A percentile compares a stretch with the other conserved stretches of the same genome.
Evolutionary conservation across 2,113 vertebrate species (phyloP).

Genomic region (Melanocharis versteri): DNA sequence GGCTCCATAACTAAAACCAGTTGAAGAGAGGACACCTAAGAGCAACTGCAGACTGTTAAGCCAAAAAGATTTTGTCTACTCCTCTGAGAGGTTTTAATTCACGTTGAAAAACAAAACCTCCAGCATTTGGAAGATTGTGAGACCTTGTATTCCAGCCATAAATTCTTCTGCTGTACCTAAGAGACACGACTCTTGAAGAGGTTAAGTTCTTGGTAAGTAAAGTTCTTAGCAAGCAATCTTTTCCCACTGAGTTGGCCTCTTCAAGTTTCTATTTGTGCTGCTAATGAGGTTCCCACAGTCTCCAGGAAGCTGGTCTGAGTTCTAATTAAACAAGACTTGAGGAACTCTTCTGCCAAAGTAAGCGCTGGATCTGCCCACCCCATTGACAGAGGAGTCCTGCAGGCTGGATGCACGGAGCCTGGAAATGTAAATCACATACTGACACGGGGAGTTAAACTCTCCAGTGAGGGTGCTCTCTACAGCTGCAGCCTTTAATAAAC

Average conservation of each 20-base stretch:
- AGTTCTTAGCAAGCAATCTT: conserved; percentile 59
- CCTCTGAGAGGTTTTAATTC: background rate
- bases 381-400: background rate
- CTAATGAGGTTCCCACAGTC: conserved; percentile 62
- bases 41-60: background rate
- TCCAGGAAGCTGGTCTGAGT: conserved; percentile 53
- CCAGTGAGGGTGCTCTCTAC: conserved; percentile 25
- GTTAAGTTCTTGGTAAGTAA: conserved; percentile 57
- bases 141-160: background rate
- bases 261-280: conserved; percentile 58
- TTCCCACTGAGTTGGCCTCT: conserved; percentile 55
- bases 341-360: conserved; percentile 51
- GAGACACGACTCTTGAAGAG: background rate
- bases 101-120: background rate
- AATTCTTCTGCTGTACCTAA: conserved; percentile 30
- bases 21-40: background rate
- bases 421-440: conserved; percentile 42
- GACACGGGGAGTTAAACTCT: background rate
- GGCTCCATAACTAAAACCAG: background rate
- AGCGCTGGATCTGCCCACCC: conserved; percentile 43
- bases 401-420: background rate
- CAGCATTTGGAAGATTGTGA: background rate
- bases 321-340: conserved; percentile 58
- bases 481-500: conserved; percentile 56
- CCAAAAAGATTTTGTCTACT: background rate